Evolutionary conservation across 2,797 vertebrate species (phyloP).

Genomic region (Oophaga sylvatica): DNA sequence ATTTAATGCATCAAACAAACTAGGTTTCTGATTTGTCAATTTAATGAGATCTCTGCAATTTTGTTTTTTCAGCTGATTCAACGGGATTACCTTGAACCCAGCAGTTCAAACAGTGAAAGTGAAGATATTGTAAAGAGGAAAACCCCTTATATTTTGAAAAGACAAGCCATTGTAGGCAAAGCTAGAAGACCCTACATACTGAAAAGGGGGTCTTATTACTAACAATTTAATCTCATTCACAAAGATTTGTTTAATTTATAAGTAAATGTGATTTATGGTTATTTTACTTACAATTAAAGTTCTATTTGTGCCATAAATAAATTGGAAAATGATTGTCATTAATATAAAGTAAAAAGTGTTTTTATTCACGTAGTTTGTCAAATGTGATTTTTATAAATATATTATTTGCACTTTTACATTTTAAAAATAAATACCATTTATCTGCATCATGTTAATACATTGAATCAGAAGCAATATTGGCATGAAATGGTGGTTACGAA

Average conservation of each 20-base stretch:
- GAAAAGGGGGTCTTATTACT: constrained; percentile 87
- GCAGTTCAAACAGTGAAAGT: constrained; percentile 77
- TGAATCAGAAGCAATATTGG: not conserved
- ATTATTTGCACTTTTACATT: constrained; percentile 69
- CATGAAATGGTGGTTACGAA: not conserved
- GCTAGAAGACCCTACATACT: constrained; percentile 94
- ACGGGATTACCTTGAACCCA: constrained; percentile 79
- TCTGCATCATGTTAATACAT: constrained; percentile 72
- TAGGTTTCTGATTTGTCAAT: not conserved
- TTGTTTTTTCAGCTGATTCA: constrained; percentile 73
- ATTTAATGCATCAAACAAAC: not conserved
- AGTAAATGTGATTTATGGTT: constrained; percentile 74
- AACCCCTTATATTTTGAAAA: constrained; percentile 94
- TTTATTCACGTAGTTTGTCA: constrained; percentile 71
- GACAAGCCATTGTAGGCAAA: constrained; percentile 87
- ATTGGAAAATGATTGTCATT: constrained; percentile 67
- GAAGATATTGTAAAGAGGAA: constrained; percentile 88
- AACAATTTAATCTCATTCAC: constrained; percentile 70
- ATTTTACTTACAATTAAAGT: constrained; percentile 71
- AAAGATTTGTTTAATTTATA: constrained; percentile 71
- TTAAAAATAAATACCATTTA: constrained; percentile 77
- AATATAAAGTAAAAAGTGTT: constrained; percentile 67
- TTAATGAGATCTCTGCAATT: constrained; percentile 18
- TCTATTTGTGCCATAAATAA: constrained; percentile 71
- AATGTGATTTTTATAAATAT: constrained; percentile 71